A percentile compares a stretch with the other conserved stretches of the same genome.
These are phyloP conservation scores for Beroe ovata DNA, from an alignment of 37 sponge, comb jelly and placozoan species.

Conservation along the genomic window DNA sequence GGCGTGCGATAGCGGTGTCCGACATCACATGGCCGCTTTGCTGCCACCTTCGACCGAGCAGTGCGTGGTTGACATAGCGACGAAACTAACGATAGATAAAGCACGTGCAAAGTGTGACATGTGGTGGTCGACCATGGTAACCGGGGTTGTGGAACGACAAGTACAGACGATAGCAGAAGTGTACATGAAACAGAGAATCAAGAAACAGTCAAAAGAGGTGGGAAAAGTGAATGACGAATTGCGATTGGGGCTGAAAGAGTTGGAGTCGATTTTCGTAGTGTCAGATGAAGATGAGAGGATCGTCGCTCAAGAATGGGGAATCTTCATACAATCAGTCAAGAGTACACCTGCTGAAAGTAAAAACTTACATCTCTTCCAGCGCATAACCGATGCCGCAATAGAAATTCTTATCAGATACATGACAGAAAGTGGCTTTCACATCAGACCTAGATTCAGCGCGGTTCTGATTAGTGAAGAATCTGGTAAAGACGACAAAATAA, in stretches of 20 bases:
- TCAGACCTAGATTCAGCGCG: too few species aligned
- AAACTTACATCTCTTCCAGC: neutral
- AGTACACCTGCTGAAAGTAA: neutral
- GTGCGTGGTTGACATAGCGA: conserved; percentile 33
- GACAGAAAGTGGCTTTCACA: too few species aligned
- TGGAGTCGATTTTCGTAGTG: too few species aligned
- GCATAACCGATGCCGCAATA: neutral
- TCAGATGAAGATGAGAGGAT: too few species aligned
- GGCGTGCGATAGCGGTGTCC: neutral
- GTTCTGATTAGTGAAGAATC: too few species aligned
- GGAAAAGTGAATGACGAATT: too few species aligned
- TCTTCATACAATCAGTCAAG: neutral
- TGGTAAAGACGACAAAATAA: too few species aligned
- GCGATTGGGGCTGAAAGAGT: too few species aligned
- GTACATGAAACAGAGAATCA: conserved; percentile 1
- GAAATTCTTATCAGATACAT: neutral
- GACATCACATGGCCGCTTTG: neutral
- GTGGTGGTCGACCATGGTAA: conserved; percentile 45
- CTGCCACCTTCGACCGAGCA: neutral
- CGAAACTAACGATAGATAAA: neutral
- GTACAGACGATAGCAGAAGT: conserved; percentile 12
- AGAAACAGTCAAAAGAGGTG: too few species aligned
- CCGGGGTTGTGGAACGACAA: conserved; percentile 39
- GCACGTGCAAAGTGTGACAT: conserved; percentile 37
- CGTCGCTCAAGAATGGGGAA: too few species aligned